phyloP scores from a whole-genome alignment of 1,140 invertebrate species.

The Drosophila parvula region DNA sequence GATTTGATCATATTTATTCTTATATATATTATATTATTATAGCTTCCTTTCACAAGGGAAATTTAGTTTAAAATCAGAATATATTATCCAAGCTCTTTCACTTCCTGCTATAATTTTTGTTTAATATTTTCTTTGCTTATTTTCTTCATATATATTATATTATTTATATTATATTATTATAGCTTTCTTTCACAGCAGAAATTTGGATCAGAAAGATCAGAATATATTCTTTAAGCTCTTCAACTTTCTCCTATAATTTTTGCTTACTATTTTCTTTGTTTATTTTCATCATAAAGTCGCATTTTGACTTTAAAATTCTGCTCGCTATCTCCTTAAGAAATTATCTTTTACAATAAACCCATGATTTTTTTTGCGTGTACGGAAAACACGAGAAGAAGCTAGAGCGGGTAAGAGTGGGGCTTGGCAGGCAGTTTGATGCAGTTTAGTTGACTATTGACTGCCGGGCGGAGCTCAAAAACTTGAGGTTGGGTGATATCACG shows the following conservation, averaged over 20 bases:
- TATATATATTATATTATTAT: not conserved
- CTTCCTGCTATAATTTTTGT: not conserved
- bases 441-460: slow-evolving; percentile 81
- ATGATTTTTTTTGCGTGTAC: not conserved
- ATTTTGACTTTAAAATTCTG: too few species aligned
- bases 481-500: slow-evolving; percentile 65
- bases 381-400: not conserved
- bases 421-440: slow-evolving; percentile 77
- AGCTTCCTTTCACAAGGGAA: not conserved
- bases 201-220: not conserved
- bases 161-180: not conserved
- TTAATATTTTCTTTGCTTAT: not conserved
- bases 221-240: not conserved
- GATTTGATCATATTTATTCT: not conserved
- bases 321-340: not conserved
- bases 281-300: not conserved
- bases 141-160: too few species aligned
- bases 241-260: not conserved
- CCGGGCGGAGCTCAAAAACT: slow-evolving; percentile 55
- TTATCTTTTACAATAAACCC: not conserved
- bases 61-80: not conserved
- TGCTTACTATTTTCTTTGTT: too few species aligned
- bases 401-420: slow-evolving; percentile 16
- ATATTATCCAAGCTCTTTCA: not conserved
- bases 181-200: not conserved